These are phyloP conservation scores for Heterohyrax brucei DNA, from an alignment of 2,797 vertebrate species.

Conservation along the genomic window DNA sequence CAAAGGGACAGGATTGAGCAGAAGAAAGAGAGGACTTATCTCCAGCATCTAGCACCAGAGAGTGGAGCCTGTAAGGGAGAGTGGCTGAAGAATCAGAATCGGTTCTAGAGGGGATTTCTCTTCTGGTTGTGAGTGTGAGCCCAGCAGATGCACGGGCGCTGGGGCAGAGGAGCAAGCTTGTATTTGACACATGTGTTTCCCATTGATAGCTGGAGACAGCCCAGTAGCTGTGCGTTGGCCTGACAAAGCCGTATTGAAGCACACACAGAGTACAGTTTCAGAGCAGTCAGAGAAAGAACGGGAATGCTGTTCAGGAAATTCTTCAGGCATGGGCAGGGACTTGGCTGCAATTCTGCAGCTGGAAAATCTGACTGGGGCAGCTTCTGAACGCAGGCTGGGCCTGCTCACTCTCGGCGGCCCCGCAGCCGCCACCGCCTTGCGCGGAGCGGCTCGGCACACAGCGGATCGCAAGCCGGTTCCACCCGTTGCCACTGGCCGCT, in stretches of 20 bases:
- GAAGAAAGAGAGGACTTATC: not conserved
- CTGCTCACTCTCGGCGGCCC: conserved; percentile 90
- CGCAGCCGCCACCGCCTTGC: conserved; percentile 70
- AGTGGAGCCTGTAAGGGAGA: conserved; percentile 49
- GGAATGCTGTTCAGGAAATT: conserved; percentile 95
- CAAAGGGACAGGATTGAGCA: not conserved
- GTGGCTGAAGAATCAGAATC: not conserved
- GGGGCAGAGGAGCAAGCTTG: conserved; percentile 66
- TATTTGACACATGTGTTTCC: conserved; percentile 92
- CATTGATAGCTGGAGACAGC: conserved; percentile 94
- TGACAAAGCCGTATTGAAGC: conserved; percentile 91
- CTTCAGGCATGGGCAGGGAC: conserved; percentile 95
- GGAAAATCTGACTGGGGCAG: conserved; percentile 96
- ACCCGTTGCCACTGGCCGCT: conserved; percentile 52
- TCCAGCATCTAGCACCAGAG: not conserved
- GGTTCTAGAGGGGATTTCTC: conserved; percentile 62
- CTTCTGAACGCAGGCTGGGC: conserved; percentile 92
- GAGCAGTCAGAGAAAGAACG: conserved; percentile 91
- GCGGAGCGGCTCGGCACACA: conserved; percentile 57
- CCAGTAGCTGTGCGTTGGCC: conserved; percentile 91
- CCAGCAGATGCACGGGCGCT: conserved; percentile 65
- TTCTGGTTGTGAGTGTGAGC: conserved; percentile 48
- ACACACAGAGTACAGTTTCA: conserved; percentile 91
- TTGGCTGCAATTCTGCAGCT: conserved; percentile 93
- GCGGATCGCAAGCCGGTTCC: not conserved